phyloP scores from a whole-genome alignment of 1,140 invertebrate species.

The Arion vulgaris region DNA sequence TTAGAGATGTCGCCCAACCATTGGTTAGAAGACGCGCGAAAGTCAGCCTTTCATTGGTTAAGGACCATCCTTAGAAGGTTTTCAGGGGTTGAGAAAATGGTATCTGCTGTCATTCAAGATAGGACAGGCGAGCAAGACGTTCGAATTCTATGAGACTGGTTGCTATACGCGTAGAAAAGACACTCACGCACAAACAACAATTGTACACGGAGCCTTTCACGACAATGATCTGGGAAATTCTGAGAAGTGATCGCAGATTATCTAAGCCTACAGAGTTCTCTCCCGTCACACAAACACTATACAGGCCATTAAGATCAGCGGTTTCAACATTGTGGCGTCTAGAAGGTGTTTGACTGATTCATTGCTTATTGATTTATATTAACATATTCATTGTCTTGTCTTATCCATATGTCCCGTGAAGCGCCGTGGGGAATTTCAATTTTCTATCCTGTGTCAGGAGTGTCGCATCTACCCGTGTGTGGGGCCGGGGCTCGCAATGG shows the following conservation, averaged over 20 bases:
- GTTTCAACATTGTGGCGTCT: too few species aligned
- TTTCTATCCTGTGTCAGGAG: too few species aligned
- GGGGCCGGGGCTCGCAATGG: too few species aligned
- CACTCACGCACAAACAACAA: background rate
- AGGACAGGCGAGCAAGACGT: background rate
- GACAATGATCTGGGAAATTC: background rate
- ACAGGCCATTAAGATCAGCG: too few species aligned
- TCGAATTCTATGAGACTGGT: background rate
- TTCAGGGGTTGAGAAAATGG: background rate
- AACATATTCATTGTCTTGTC: too few species aligned
- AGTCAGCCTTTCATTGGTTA: conserved; percentile 25
- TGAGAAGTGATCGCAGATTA: background rate
- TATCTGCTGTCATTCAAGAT: conserved; percentile 20
- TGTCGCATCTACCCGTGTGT: too few species aligned
- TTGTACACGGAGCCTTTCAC: background rate
- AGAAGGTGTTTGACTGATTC: too few species aligned
- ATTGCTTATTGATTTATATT: too few species aligned
- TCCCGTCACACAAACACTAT: too few species aligned
- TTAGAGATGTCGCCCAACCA: conserved; percentile 25
- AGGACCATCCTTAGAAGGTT: background rate
- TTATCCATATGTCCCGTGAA: too few species aligned
- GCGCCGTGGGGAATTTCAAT: too few species aligned
- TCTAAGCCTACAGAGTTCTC: too few species aligned
- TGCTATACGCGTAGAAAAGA: background rate
- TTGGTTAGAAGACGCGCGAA: conserved; percentile 35